A percentile compares a stretch with the other conserved stretches of the same genome.
Evolutionary conservation across 2,113 vertebrate genomes (phyloP).

Genomic region (Pipra filicauda): DNA sequence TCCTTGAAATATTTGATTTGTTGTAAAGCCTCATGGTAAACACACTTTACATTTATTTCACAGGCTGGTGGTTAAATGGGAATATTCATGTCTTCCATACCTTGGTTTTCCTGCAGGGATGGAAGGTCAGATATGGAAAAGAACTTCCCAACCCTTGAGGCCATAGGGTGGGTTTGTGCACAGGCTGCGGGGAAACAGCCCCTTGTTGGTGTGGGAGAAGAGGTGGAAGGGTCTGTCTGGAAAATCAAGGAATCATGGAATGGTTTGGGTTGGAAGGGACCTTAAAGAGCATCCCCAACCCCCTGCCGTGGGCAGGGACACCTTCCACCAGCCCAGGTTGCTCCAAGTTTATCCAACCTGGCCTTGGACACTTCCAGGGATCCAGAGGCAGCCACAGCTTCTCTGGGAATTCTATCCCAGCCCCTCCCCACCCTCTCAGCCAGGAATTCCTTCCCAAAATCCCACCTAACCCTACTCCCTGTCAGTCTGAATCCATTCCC

Average conservation of each 20-base stretch:
- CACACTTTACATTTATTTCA: not conserved
- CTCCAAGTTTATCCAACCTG: not conserved
- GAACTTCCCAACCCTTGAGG: not conserved
- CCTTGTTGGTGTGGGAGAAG: fast-evolving
- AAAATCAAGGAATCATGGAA: not conserved
- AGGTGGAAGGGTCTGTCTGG: not conserved
- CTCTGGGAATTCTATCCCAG: not conserved
- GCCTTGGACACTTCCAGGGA: not conserved
- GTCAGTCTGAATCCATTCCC: not conserved
- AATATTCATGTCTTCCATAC: not conserved
- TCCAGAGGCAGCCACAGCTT: not conserved
- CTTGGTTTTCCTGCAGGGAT: not conserved
- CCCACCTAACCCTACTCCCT: not conserved
- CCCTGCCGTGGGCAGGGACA: not conserved
- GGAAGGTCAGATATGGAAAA: not conserved
- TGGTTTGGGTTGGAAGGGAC: not conserved
- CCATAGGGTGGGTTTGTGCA: not conserved
- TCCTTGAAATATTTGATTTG: constrained; percentile 4
- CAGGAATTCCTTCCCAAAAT: not conserved
- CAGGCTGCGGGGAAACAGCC: not conserved
- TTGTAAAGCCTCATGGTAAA: not conserved
- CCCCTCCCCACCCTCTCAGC: not conserved
- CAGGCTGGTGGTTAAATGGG: not conserved
- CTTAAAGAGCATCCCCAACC: no score
- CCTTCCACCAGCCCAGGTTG: not conserved